These are phyloP conservation scores for Drosophila dunni DNA, from an alignment of 1,140 invertebrate genomes.

Conservation along the genomic window DNA sequence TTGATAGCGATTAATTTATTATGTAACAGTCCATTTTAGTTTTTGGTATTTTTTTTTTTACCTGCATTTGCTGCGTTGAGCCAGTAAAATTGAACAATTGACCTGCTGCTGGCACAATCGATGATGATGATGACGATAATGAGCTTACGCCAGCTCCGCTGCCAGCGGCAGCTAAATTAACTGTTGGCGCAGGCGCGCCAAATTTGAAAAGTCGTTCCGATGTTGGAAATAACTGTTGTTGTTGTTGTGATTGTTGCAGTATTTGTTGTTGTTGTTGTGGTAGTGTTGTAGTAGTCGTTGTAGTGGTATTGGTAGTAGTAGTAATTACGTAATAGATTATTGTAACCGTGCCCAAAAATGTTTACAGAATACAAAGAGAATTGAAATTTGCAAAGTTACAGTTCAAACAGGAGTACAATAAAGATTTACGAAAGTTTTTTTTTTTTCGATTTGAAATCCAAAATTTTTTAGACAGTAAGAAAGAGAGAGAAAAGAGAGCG, in stretches of 20 bases:
- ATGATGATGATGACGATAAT: constrained; percentile 13
- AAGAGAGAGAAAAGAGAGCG: constrained; percentile 31
- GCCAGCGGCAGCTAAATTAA: constrained; percentile 9
- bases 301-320: constrained; percentile 1
- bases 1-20: background rate
- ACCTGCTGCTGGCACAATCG: constrained; percentile 12
- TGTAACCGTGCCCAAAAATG: constrained; percentile 17
- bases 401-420: constrained; percentile 7
- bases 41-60: constrained; percentile 39
- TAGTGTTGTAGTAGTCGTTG: background rate
- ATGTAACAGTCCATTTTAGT: constrained; percentile 8
- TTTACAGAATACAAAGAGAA: constrained; percentile 16
- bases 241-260: constrained; percentile 4
- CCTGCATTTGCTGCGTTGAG: constrained; percentile 57
- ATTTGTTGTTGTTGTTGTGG: background rate
- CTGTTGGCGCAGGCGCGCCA: constrained; percentile 28
- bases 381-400: constrained; percentile 17
- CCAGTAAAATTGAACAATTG: constrained; percentile 57
- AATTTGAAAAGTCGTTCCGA: constrained; percentile 61
- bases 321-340: constrained; percentile 9
- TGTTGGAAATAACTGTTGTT: constrained; percentile 23
- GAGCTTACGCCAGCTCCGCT: constrained; percentile 11
- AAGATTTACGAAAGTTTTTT: constrained; percentile 8
- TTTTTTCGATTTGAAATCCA: constrained; percentile 7
- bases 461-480: constrained; percentile 10